phyloP scores from a whole-genome alignment of 2,888 invertebrate species.

The Lacanobia oleracea region DNA sequence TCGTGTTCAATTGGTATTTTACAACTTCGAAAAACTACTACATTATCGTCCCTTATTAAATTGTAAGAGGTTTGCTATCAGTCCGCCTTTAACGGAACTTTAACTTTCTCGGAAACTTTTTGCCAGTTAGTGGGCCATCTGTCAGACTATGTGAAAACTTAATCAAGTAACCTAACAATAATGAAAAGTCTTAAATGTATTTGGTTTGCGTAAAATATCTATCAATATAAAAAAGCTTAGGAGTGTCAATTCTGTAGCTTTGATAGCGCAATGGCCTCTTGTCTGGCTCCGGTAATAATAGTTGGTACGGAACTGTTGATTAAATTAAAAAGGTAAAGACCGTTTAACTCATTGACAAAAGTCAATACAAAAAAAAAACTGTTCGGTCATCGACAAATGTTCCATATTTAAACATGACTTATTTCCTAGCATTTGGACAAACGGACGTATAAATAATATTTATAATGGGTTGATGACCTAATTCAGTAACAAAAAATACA shows the following conservation, averaged over 20 bases:
- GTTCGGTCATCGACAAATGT: slow-evolving; percentile 38
- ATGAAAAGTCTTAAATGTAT: no score
- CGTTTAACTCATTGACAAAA: background rate
- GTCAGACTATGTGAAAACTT: background rate
- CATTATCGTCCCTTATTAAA: no score
- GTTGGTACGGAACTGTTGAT: background rate
- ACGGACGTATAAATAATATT: slow-evolving; percentile 40
- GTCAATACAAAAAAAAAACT: slow-evolving; percentile 4
- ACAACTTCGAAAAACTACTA: background rate
- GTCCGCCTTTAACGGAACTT: background rate
- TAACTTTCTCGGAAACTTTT: background rate
- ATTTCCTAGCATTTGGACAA: slow-evolving; percentile 34
- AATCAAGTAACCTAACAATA: no score
- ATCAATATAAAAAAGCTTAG: no score
- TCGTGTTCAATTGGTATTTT: background rate
- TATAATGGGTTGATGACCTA: slow-evolving; percentile 56
- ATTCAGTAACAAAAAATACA: slow-evolving; percentile 53
- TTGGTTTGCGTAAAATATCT: no score
- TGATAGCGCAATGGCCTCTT: no score
- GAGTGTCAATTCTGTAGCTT: no score
- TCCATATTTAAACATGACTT: slow-evolving; percentile 57
- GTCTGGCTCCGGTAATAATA: background rate
- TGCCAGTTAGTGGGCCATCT: background rate
- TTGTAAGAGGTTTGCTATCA: background rate
- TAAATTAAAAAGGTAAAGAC: background rate